Percentiles rank a stretch among this genome's conserved stretches.
Evolutionary conservation across 2,888 invertebrate genomes (phyloP).

Genomic region (Drosophila paranaensis): DNA sequence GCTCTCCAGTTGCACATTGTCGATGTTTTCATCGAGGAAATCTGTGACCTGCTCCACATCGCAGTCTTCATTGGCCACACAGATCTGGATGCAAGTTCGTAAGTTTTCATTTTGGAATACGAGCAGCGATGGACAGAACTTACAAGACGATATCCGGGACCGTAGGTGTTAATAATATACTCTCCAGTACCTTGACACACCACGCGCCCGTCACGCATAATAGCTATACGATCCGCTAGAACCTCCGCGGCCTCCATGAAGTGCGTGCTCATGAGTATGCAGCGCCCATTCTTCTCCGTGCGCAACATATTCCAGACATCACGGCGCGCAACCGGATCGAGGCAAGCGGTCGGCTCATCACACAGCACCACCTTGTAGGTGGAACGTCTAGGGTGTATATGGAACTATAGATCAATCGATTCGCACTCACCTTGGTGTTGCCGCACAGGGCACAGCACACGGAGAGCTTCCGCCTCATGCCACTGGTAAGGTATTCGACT

Average conservation of each 20-base stretch:
- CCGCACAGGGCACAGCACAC: slow-evolving; percentile 89
- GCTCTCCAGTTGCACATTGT: slow-evolving; percentile 87
- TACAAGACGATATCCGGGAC: slow-evolving; percentile 91
- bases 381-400: too few species aligned
- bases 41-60: slow-evolving; percentile 85
- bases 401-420: neutral
- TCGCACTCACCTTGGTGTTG: slow-evolving; percentile 85
- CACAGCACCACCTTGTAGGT: slow-evolving; percentile 86
- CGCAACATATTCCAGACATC: slow-evolving; percentile 92
- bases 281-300: slow-evolving; percentile 89
- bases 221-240: slow-evolving; percentile 92
- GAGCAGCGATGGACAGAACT: slow-evolving; percentile 16
- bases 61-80: slow-evolving; percentile 85
- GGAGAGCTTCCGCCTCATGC: slow-evolving; percentile 90
- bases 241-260: slow-evolving; percentile 96
- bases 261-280: slow-evolving; percentile 92
- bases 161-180: slow-evolving; percentile 91
- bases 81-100: slow-evolving; percentile 32
- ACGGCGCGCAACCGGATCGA: slow-evolving; percentile 92
- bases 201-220: slow-evolving; percentile 91
- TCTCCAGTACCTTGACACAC: slow-evolving; percentile 91
- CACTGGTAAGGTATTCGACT: slow-evolving; percentile 88
- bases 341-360: slow-evolving; percentile 92
- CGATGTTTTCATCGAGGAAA: slow-evolving; percentile 87
- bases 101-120: neutral